These are phyloP conservation scores for Caenorhabditis tropicalis DNA, from an alignment of 1,140 invertebrate genomes.

Conservation along the genomic window DNA sequence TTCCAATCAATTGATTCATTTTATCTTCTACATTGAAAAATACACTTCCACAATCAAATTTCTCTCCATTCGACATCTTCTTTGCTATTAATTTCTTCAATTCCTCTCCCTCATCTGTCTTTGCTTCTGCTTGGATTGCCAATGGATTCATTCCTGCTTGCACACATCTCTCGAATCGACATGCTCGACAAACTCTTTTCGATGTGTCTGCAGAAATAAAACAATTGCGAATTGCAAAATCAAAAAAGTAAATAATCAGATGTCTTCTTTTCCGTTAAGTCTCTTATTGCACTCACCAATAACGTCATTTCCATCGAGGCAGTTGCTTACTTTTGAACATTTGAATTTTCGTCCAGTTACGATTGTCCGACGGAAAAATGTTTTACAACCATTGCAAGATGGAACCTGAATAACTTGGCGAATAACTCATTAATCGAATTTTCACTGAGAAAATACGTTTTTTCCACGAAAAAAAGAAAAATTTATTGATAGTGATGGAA, in stretches of 20 bases:
- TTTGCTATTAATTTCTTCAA: not conserved
- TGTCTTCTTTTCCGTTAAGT: not conserved
- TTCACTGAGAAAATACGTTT: too few relatives aligned
- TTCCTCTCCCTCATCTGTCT: not conserved
- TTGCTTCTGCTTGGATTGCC: conserved; percentile 1
- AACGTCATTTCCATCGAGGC: not conserved
- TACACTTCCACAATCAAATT: not conserved
- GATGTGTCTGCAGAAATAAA: not conserved
- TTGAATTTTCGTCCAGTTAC: not conserved
- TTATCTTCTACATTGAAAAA: conserved; percentile 11
- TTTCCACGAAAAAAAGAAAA: too few relatives aligned
- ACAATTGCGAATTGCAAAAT: not conserved
- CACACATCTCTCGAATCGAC: not conserved
- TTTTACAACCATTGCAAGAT: not conserved
- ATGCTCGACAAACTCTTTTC: not conserved
- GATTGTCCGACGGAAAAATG: not conserved
- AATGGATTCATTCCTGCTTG: not conserved
- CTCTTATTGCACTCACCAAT: conserved; percentile 6
- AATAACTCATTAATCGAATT: too few relatives aligned
- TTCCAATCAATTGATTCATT: not conserved
- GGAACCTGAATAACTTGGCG: not conserved
- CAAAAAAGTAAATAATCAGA: conserved; percentile 12
- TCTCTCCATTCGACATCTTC: not conserved
- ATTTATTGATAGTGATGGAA: too few relatives aligned
- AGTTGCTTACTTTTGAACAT: not conserved